These are phyloP conservation scores for Sphinx pinastri DNA, from an alignment of 2,888 invertebrate species.

Conservation along the genomic window DNA sequence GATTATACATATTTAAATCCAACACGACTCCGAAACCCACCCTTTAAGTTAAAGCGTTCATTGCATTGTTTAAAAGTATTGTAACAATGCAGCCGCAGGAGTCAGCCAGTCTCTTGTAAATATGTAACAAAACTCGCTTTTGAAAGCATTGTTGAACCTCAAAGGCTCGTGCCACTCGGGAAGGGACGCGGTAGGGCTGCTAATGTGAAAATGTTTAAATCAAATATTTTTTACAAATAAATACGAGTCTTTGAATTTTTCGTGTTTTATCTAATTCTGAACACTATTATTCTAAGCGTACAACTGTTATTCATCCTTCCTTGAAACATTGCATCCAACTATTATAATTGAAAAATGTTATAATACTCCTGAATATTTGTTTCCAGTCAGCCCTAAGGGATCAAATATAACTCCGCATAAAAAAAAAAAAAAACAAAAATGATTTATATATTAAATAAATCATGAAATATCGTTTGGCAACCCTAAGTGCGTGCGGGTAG, in stretches of 20 bases:
- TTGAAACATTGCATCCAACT: no score
- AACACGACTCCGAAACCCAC: neutral
- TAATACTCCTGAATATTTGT: neutral
- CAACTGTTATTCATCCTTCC: no score
- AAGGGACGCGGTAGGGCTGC: neutral
- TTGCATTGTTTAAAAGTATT: slow-evolving; percentile 11
- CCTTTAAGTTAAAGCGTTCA: neutral
- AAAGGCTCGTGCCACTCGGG: slow-evolving; percentile 11
- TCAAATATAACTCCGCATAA: neutral
- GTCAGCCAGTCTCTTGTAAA: slow-evolving; percentile 2
- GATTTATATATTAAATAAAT: neutral
- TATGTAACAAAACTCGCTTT: slow-evolving; percentile 18
- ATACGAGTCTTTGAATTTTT: no score
- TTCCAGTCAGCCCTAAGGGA: neutral
- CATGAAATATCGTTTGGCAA: neutral
- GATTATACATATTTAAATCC: no score
- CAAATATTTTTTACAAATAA: neutral
- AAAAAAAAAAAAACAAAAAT: no score
- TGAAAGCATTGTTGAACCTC: slow-evolving; percentile 19
- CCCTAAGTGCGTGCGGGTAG: slow-evolving; percentile 1
- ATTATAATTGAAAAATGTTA: no score
- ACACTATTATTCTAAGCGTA: no score
- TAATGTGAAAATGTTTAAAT: neutral
- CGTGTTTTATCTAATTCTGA: no score
- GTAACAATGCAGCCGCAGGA: slow-evolving; percentile 18